Conservation (phyloP, 2,888 invertebrate species). For the Tachina lurida region DNA sequence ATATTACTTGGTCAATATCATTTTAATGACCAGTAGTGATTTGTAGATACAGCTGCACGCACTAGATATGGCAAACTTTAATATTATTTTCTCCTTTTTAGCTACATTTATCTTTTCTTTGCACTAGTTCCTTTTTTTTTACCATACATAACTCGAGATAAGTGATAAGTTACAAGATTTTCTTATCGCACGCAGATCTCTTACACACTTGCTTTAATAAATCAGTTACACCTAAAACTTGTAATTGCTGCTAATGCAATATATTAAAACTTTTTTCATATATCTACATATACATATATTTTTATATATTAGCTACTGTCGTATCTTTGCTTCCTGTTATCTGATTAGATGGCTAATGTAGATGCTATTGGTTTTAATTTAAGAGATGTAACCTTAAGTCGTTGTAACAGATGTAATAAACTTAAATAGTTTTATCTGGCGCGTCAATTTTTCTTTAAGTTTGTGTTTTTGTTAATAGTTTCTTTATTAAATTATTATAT, state of each 20-base stretch:
- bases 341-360: neutral
- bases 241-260: conserved; percentile 52
- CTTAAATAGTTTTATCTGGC: too few relatives aligned
- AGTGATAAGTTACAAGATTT: conserved; percentile 55
- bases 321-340: neutral
- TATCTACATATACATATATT: conserved; percentile 5
- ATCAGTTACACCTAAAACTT: conserved; percentile 52
- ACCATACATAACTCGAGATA: conserved; percentile 46
- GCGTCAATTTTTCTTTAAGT: too few relatives aligned
- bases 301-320: conserved; percentile 4
- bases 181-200: conserved; percentile 60
- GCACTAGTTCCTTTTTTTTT: neutral
- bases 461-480: too few relatives aligned
- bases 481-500: too few relatives aligned
- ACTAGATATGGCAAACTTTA: neutral
- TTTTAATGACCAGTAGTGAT: conserved; percentile 52
- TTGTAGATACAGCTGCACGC: neutral
- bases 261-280: neutral
- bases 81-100: neutral
- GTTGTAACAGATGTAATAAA: too few relatives aligned
- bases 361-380: neutral
- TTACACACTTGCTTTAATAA: conserved; percentile 45
- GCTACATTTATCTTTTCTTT: conserved; percentile 33
- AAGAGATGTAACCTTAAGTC: neutral
- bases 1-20: conserved; percentile 68